Evolutionary conservation across 2,797 vertebrate genomes (phyloP), one percentile per base, ranked within the genome.

Genomic region (Enteromius argenteus): DNA sequence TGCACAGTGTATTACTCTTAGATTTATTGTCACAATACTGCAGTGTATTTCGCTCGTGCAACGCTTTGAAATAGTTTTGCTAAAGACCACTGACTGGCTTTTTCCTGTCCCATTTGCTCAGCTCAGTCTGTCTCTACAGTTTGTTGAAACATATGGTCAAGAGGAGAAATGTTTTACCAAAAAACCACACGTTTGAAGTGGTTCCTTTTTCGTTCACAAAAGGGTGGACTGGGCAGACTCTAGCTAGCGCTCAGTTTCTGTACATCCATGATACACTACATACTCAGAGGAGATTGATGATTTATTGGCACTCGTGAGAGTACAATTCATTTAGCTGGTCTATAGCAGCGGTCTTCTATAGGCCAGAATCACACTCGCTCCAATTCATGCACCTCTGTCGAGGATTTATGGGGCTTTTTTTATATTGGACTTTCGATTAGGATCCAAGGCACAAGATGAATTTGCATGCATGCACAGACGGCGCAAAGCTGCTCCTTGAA

Each of bases 381-480:
- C 11, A 10, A 74, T 68, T 86, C 46, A 83, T 73, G 85, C 71
- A 82, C 81, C 85, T 79, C 78, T 64, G 83, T 51, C 66, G 9
- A 72, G 83, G 87, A 88, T 90, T 90, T 91, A 90, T 84, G 66
- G 58, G 80, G 81, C 84, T 86, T 80, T 79, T 85, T 88, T 88
- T 85, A 87, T 88, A 87, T 89, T 86, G 80, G 83, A 87, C 85
- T 71, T 88, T 87, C 76, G 79, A 87, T 89, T 89, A 89, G 83
- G 64, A 83, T 83, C 85, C 17, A 14, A 49, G 82, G 79, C 83
- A 84, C 30, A 74, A 78, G 86, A 89, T 83, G 84, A 85, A 87
- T 88, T 88, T 84, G 68, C 83, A 86, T 86, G 84, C 83, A 82
- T 79, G 80, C 80, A 76, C 74, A 66, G 79, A 72, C 14, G 46